phyloP scores from a whole-genome alignment of 2,797 vertebrate genomes.

The Sternotherus odoratus region DNA sequence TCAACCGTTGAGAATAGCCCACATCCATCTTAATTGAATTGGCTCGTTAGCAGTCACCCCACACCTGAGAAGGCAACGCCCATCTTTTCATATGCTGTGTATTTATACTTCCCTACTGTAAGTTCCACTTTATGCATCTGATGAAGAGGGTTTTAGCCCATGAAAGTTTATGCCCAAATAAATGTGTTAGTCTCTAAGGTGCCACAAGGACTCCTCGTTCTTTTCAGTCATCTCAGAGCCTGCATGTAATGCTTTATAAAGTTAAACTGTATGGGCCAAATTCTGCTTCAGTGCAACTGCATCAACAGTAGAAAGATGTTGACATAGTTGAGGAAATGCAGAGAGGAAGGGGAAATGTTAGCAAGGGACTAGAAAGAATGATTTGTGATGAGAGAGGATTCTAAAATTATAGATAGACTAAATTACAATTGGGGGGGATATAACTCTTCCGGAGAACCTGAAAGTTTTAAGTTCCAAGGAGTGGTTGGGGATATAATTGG shows the following conservation, averaged over 20 bases:
- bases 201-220: too few species aligned
- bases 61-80: too few species aligned
- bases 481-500: not conserved
- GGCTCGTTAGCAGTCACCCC: too few species aligned
- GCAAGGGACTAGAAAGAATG: not conserved
- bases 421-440: not conserved
- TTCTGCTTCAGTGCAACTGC: not conserved
- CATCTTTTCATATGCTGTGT: too few species aligned
- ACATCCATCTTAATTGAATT: too few species aligned
- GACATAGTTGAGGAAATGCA: not conserved
- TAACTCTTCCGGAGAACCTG: not conserved
- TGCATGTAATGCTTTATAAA: not conserved
- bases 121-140: too few species aligned
- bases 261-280: not conserved
- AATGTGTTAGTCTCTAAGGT: too few species aligned
- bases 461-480: not conserved
- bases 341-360: not conserved
- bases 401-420: rapidly evolving
- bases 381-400: not conserved
- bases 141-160: too few species aligned
- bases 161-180: too few species aligned
- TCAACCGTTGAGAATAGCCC: too few species aligned
- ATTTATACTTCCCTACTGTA: too few species aligned
- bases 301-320: not conserved
- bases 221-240: not conserved